Percentiles rank a stretch among this genome's conserved stretches.
Evolutionary conservation across 2,888 invertebrate genomes (phyloP).

Genomic region (Polietes domitor): DNA sequence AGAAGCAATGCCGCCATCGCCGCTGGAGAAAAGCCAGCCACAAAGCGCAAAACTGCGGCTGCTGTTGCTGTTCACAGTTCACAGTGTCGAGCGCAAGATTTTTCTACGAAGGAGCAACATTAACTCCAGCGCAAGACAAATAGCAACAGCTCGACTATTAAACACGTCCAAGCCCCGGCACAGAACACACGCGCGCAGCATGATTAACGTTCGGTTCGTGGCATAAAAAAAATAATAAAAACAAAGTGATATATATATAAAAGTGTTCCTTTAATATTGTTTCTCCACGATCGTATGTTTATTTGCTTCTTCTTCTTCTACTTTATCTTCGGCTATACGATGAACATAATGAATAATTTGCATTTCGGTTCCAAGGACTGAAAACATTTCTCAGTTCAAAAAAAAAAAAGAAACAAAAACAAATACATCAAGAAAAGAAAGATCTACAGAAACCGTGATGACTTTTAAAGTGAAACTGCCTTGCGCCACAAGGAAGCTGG

Average conservation of each 20-base stretch:
- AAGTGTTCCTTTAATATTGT: conserved; percentile 9
- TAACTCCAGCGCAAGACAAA: conserved; percentile 50
- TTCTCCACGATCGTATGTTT: neutral
- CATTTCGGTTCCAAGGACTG: conserved; percentile 33
- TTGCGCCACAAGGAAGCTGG: neutral
- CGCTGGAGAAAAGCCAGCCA: neutral
- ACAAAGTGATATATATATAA: conserved; percentile 8
- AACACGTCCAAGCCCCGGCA: neutral
- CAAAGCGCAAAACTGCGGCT: conserved; percentile 24
- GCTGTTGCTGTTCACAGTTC: conserved; percentile 20
- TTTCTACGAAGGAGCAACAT: conserved; percentile 56
- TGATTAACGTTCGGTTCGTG: conserved; percentile 37
- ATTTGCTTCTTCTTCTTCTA: neutral
- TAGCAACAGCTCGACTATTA: conserved; percentile 42
- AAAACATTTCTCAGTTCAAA: neutral
- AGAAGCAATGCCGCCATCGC: conserved; percentile 22
- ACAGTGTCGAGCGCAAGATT: conserved; percentile 39
- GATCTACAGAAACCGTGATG: neutral
- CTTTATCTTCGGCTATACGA: neutral
- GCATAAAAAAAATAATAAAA: conserved; percentile 21
- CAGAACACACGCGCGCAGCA: neutral
- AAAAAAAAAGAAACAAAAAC: too few relatives aligned
- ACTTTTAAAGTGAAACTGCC: conserved; percentile 13
- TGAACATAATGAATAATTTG: conserved; percentile 18
- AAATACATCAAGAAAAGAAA: neutral